Base-by-base conservation (phyloP, 2,113 vertebrate genomes). In the Syngnathus typhle region DNA sequence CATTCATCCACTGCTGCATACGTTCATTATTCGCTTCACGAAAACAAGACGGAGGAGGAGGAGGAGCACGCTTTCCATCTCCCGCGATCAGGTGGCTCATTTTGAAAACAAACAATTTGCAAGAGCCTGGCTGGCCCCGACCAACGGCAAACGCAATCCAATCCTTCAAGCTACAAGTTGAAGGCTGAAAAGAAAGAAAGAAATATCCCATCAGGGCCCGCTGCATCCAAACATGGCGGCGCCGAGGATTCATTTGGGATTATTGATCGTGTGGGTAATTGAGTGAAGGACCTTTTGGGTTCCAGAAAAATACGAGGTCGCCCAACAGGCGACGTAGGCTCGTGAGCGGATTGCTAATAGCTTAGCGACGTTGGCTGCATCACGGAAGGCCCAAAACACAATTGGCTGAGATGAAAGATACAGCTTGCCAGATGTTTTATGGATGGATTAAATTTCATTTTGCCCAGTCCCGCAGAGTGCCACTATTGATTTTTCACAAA, bases 251-350 rank as follows among this genome's bases (percentile, higher is more conserved):
- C 73, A 79, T 77, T 84, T 80, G 74, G 47, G 73, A 70, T 86
- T 86, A 89, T 88, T 88, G 88, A 91, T 89, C 81, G 79, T 41
- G 77, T 87, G 78, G 80, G 71, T 84, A 85, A 90, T 84, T 82
- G 82, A 76, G 75, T 76, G 51, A 68, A 80, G 68, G 80, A 63
- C 60, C 46, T 64, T 64, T 75, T 70, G 65, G 27, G 62, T 71
- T 72, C 68, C 68, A 71, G 69, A 67, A 72, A 32, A 71, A 63
- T 56, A 71, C 63, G 46, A 64, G 54, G 62, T 68, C 7, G 47
- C 49, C 64, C 41, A 60, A 64, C 52, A 64, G 54, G 70, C 41
- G 67, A 70, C 46, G 32, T 7, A 37, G n/a, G 16, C 61, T 63
- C 82, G 82, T 82, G 85, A 82, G 76, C 68, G 65, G 82, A 87